phyloP scores from a whole-genome alignment of 2,888 invertebrate genomes.

The Kuschelorhynchus macadamiae region DNA sequence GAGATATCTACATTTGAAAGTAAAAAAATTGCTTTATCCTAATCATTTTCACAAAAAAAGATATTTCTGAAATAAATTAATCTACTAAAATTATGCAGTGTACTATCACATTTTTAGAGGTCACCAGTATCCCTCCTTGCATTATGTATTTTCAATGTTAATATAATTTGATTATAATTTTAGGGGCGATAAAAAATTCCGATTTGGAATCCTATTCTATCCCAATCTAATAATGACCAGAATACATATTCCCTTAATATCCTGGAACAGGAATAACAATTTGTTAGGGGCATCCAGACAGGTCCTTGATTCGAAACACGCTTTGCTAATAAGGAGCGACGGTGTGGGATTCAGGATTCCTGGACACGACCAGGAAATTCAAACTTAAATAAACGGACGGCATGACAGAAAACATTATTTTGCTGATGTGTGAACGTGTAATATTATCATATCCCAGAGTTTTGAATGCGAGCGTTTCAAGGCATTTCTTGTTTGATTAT shows the following conservation, averaged over 20 bases:
- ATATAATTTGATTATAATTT: too few relatives aligned
- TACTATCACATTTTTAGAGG: too few relatives aligned
- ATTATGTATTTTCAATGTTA: too few relatives aligned
- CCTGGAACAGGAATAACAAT: slow-evolving; percentile 57
- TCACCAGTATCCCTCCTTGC: too few relatives aligned
- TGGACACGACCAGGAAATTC: slow-evolving; percentile 52
- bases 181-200: too few relatives aligned
- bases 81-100: too few relatives aligned
- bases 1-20: too few relatives aligned
- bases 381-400: slow-evolving; percentile 50
- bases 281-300: slow-evolving; percentile 55
- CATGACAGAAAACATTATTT: slow-evolving; percentile 50
- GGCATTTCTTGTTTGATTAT: slow-evolving; percentile 5
- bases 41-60: too few relatives aligned
- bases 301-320: slow-evolving; percentile 55
- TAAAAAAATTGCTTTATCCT: too few relatives aligned
- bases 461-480: slow-evolving; percentile 24
- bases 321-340: slow-evolving; percentile 53
- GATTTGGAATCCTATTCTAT: slow-evolving; percentile 1
- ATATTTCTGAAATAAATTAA: too few relatives aligned
- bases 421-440: slow-evolving; percentile 41
- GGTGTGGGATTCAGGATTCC: slow-evolving; percentile 48
- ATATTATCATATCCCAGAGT: slow-evolving; percentile 34
- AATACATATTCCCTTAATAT: slow-evolving; percentile 56
- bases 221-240: slow-evolving; percentile 26